Evolutionary conservation across 2,113 vertebrate genomes (phyloP), one percentile per base, ranked within the genome.

Genomic region (Pangasianodon gigas): DNA sequence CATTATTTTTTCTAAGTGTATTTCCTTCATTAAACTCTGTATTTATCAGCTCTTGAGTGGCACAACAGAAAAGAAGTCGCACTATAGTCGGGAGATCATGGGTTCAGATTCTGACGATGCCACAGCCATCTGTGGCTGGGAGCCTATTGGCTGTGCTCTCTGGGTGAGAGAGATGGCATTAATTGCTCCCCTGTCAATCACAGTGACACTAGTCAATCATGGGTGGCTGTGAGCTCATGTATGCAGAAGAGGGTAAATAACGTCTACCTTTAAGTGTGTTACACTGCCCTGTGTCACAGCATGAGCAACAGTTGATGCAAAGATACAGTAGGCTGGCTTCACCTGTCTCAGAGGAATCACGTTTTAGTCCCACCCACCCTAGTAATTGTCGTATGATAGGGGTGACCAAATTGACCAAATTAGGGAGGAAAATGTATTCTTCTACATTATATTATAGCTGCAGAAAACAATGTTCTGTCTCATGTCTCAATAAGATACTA

Each of bases 21-120:
- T 32, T 87, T 86, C 9, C 69, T 58, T 46, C 74, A 87, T 79
- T 87, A 79, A 87, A 79, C 69, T 48, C 56, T 81, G 11, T 51
- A n/a, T 52, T 81, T 52, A 81, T 81, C 24, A 2, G 48, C 77
- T 80, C 14, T n/a, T 51, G 41, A 11, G 75, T 79, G 44, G 24
- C 24, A 2, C 24, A 80, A n/a, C 48, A 16, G 46, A 80, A 24
- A 51, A 51, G 26, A 29, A 24, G 26, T 80, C 2, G 24, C 24
- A 79, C 11, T 11, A 4, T 48, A 29, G 10, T 14, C 11, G 1
- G 10, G 52, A 56, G n/a, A 19, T 21, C 52, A 82, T 4, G n/a
- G n/a, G 29, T 56, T 56, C 29, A 21, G 16, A 81, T 81, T 3
- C 46, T 5, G 24, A 26, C 4, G 21, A 32, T 75, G 37, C 16